Base-by-base conservation (phyloP, 2,797 vertebrate genomes). In the Chrysolophus pictus region DNA sequence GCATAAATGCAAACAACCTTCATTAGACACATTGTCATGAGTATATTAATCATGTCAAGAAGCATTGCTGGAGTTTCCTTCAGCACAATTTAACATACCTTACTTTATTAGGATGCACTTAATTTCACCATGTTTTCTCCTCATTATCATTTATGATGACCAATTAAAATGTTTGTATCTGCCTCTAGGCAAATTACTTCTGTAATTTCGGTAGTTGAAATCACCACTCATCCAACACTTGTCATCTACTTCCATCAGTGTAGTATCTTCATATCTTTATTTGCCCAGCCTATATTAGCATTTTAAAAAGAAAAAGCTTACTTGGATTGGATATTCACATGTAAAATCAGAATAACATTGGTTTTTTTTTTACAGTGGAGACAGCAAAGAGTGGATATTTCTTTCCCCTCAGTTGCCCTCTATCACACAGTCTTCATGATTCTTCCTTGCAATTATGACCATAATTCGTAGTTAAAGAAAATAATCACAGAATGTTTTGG, bases 61-160 rank as follows among this genome's bases (percentile, higher is more conserved):
- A 89, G 84, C 91, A 87, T 5, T 71, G 83, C 89, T 91, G 64
- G 79, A 90, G 59, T 84, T 96, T 93, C 65, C 71, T 95, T 95
- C 80, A 80, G 55, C 15, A 62, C 86, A 94, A 92, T 95, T 88
- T 93, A 95, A 93, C 71, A 69, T 74, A 90, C 74, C 93, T 88
- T 63, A 79, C 83, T 90, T 95, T 96, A 96, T 94, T 92, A 95
- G 71, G 83, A 96, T 79, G 65, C 93, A 95, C 87, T 92, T 93
- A 88, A 95, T 96, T 95, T 95, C 91, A 90, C 77, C 81, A 44
- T 82, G 77, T 78, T 94, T 91, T 95, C 64, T 92, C 56, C 80
- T 95, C 80, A 88, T 95, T 91, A 96, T 82, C 93, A 93, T 95
- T 95, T 94, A 95, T 90, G 93, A 95, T 92, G 93, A 93, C 92